A percentile compares a stretch with the other conserved stretches of the same genome.
Evolutionary conservation across 2,113 vertebrate genomes (phyloP).

Genomic region (Crotalus horridus): DNA sequence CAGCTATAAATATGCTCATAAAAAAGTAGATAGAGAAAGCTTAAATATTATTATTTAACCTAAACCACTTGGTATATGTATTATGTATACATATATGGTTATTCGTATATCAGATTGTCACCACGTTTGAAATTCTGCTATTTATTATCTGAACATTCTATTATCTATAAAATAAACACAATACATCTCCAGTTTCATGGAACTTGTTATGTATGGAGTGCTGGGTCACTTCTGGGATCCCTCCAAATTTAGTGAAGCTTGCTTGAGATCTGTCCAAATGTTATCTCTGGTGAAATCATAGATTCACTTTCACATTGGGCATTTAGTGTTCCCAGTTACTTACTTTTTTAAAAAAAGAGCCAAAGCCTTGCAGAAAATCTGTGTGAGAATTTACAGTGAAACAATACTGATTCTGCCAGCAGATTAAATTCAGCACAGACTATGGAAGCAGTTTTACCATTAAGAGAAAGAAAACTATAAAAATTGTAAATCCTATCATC

Average conservation of each 20-base stretch:
- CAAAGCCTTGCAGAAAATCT: not conserved
- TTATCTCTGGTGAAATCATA: not conserved
- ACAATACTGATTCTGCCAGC: not conserved
- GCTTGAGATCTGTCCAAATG: not conserved
- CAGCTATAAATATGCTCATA: not conserved
- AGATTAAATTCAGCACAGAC: not conserved
- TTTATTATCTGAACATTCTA: not conserved
- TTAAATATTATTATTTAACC: not conserved
- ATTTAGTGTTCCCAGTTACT: not conserved
- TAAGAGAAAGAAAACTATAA: not conserved
- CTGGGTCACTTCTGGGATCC: not conserved
- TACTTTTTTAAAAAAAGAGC: not conserved
- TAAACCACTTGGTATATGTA: not conserved
- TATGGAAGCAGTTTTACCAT: not conserved
- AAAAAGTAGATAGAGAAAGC: not conserved
- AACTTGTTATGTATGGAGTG: not conserved
- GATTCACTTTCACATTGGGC: not conserved
- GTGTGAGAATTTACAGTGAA: not conserved
- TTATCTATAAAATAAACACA: not conserved
- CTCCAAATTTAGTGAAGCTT: not conserved
- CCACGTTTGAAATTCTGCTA: not conserved
- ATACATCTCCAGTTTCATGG: not conserved
- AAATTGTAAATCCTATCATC: not conserved
- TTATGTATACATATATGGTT: not conserved
- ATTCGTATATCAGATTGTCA: not conserved